Conservation (phyloP, 2,888 invertebrate genomes). For the Aelia acuminata region DNA sequence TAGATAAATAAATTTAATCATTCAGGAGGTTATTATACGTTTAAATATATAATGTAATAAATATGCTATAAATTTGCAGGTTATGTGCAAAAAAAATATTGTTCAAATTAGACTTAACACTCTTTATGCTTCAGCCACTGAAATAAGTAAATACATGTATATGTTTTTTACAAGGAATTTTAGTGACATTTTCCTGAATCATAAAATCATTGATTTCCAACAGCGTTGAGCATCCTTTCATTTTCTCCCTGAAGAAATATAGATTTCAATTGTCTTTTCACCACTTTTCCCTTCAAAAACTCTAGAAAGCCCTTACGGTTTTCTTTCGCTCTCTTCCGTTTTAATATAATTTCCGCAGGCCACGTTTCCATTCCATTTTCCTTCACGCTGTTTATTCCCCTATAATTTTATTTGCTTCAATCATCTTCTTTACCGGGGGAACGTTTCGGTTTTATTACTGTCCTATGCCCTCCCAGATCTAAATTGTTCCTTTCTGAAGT, state of each 20-base stretch:
- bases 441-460: slow-evolving; percentile 4
- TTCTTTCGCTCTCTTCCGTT: not conserved
- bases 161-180: too few species aligned
- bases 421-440: not conserved
- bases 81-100: too few species aligned
- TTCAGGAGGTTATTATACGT: too few species aligned
- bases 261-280: slow-evolving; percentile 11
- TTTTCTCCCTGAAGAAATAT: not conserved
- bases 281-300: not conserved
- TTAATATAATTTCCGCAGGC: slow-evolving; percentile 27
- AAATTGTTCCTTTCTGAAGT: not conserved
- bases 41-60: too few species aligned
- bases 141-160: too few species aligned
- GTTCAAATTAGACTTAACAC: too few species aligned
- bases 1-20: too few species aligned
- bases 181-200: not conserved
- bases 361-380: slow-evolving; percentile 26
- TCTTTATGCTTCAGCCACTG: too few species aligned
- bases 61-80: too few species aligned
- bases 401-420: slow-evolving; percentile 10
- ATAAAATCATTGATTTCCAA: not conserved
- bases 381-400: not conserved
- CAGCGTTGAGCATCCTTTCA: not conserved
- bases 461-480: not conserved
- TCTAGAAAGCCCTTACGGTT: not conserved